Percentiles rank a stretch among this genome's conserved stretches.
phyloP scores from a whole-genome alignment of 1,140 invertebrate genomes.

The Lepeophtheirus salmonis region DNA sequence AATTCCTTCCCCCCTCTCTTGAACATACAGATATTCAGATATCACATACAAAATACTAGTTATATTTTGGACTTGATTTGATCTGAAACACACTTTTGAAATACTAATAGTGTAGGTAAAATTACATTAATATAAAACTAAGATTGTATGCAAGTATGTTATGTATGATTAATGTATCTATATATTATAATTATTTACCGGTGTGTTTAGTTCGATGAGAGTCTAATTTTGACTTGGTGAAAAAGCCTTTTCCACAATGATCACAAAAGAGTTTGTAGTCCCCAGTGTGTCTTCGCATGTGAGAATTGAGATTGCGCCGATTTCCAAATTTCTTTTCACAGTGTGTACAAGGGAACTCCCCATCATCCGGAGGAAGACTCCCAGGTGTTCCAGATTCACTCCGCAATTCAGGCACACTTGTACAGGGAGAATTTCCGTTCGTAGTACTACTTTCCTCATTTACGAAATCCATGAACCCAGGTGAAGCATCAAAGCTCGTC shows the following conservation, averaged over 20 bases:
- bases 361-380: conserved; percentile 11
- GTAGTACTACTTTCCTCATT: neutral
- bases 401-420: neutral
- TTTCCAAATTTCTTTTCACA: conserved; percentile 18
- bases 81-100: no score
- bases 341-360: conserved; percentile 17
- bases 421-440: neutral
- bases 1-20: no score
- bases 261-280: conserved; percentile 18
- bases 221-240: conserved; percentile 18
- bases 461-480: neutral
- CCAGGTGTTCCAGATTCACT: conserved; percentile 14
- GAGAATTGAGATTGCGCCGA: conserved; percentile 14
- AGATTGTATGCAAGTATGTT: no score
- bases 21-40: no score
- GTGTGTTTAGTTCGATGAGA: conserved; percentile 16
- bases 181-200: neutral
- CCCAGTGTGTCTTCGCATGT: conserved; percentile 18
- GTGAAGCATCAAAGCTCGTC: neutral
- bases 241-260: conserved; percentile 16
- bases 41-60: no score
- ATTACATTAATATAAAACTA: no score
- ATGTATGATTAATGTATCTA: neutral
- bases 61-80: no score
- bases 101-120: no score